Evolutionary conservation across 2,113 vertebrate genomes (phyloP), one percentile per base, ranked within the genome.

Genomic region (Ploceus nigricollis): DNA sequence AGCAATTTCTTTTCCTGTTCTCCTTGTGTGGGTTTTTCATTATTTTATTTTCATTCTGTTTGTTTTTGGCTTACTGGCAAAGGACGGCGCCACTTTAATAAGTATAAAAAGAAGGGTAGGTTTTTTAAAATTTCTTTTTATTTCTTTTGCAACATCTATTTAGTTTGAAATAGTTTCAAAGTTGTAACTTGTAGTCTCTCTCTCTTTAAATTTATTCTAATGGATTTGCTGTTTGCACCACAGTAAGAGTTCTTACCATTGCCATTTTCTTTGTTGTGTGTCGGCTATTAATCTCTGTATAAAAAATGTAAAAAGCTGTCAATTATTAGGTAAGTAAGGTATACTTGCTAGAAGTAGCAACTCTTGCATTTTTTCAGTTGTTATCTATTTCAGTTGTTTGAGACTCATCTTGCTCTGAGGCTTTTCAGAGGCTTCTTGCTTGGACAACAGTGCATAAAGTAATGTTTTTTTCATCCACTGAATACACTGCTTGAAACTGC

Each of bases 61-160:
- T 94, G 79, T 91, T 95, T 97, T 90, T 93, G 95, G 91, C 94
- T 95, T 97, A 93, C 96, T 97, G 96, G 94, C 96, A 97, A 97
- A 97, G 96, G 95, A 97, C 94, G 84, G 68, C 96, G 94, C 91
- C 96, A 97, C 97, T 97, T 98, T 97, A 97, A 95, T 97, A 97
- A 97, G 91, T 97, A 96, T 97, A 96, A 97, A 96, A 97, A 95
- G 93, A 96, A 97, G 94, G 92, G 96, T 96, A 92, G 86, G 72
- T 92, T 94, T 96, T 96, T 92, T 93, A 2, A 77, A 91, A 82
- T 90, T 91, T 93, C 84, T 97, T 94, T 96, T 93, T 47, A 70
- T 96, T 97, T 96, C 65, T 97, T 89, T 94, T 93, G 70, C 84
- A 27, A 75, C 79, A 65, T 82, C 89, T 88, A 80, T 72, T 88